phyloP scores from a whole-genome alignment of 2,113 vertebrate species.

The Cheilinus undulatus region DNA sequence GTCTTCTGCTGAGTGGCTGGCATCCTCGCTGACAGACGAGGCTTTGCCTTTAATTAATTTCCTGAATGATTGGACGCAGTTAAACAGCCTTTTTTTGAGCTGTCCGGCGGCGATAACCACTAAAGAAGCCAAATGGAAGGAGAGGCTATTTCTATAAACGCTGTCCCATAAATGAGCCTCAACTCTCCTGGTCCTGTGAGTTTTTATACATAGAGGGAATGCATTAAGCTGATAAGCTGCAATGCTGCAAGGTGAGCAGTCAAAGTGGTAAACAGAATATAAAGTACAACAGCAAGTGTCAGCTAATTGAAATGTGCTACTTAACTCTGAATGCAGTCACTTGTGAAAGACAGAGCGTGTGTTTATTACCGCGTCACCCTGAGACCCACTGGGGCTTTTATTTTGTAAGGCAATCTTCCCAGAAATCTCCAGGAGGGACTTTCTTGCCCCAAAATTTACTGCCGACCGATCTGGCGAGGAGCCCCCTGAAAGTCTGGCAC shows the following conservation, averaged over 20 bases:
- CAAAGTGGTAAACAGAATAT: background rate
- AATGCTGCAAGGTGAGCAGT: background rate
- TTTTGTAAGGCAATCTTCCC: constrained; percentile 54
- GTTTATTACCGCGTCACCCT: constrained; percentile 13
- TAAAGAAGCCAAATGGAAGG: constrained; percentile 24
- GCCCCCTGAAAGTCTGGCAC: background rate
- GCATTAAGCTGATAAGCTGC: constrained; percentile 1
- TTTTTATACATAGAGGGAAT: constrained; percentile 17
- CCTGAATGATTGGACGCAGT: constrained; percentile 50
- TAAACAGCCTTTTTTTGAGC: constrained; percentile 29
- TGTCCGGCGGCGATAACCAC: constrained; percentile 43
- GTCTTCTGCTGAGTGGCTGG: constrained; percentile 42
- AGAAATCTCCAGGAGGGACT: constrained; percentile 46
- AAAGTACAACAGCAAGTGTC: background rate
- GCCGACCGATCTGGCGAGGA: background rate
- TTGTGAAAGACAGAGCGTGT: constrained; percentile 18
- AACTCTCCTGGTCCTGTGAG: background rate
- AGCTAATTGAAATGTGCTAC: constrained; percentile 3
- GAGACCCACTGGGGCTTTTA: constrained; percentile 17
- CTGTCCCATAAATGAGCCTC: constrained; percentile 21
- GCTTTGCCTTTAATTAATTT: constrained; percentile 59
- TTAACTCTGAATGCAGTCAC: constrained; percentile 21
- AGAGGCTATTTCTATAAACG: constrained; percentile 31
- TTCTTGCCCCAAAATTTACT: constrained; percentile 41
- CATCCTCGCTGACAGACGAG: constrained; percentile 28